Conservation (phyloP, 53 echinoderm and acorn worm species). For the Astropecten irregularis region DNA sequence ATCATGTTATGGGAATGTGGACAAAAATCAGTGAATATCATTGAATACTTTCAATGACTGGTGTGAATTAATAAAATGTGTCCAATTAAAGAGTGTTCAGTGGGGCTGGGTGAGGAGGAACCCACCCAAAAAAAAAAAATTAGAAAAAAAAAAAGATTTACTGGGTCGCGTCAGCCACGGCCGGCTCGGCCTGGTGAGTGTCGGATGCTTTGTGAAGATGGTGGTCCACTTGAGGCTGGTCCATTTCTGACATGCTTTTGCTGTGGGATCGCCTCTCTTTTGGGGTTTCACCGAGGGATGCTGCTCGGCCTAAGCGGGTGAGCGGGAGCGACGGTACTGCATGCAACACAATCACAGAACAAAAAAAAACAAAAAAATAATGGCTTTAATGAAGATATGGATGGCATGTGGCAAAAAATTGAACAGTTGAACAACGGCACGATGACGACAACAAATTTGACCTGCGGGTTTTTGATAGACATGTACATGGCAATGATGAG, state of each 20-base stretch:
- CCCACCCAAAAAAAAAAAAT: too few relatives aligned
- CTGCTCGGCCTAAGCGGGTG: conserved; percentile 73
- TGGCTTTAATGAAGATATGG: conserved; percentile 2
- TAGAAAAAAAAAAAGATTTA: background rate
- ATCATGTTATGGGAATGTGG: background rate
- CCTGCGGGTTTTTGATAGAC: too few relatives aligned
- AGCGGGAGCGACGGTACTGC: conserved; percentile 57
- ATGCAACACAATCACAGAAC: conserved; percentile 50
- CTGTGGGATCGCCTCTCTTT: conserved; percentile 63
- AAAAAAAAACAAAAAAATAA: conserved; percentile 1
- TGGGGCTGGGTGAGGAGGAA: too few relatives aligned
- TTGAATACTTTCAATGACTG: too few relatives aligned
- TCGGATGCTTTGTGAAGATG: background rate
- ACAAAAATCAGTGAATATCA: background rate
- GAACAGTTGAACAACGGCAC: too few relatives aligned
- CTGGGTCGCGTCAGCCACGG: background rate
- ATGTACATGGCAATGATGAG: too few relatives aligned
- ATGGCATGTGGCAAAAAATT: background rate
- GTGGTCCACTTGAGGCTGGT: conserved; percentile 59
- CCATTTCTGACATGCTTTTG: conserved; percentile 81
- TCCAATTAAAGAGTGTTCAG: too few relatives aligned
- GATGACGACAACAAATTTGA: background rate
- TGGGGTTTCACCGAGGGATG: conserved; percentile 83
- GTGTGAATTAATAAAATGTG: too few relatives aligned
- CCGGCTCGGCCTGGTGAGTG: background rate